phyloP scores from a whole-genome alignment of 2,797 vertebrate genomes.

The Danio tinwini region DNA sequence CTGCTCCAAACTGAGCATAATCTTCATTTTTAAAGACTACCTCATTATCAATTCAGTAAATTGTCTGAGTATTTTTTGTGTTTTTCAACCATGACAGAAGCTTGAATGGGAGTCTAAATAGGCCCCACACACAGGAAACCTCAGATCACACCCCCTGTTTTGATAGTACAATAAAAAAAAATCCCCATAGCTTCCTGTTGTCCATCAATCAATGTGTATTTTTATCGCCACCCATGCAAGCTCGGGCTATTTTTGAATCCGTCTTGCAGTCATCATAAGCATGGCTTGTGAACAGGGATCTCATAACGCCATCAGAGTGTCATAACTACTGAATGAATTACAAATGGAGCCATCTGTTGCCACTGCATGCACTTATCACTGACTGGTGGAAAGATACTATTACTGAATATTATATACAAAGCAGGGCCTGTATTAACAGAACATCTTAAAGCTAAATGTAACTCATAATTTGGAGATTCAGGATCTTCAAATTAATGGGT shows the following conservation, averaged over 20 bases:
- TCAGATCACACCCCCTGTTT: slow-evolving; percentile 29
- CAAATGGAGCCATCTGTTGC: slow-evolving; percentile 58
- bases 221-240: slow-evolving; percentile 45
- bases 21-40: neutral
- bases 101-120: slow-evolving; percentile 31
- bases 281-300: slow-evolving; percentile 52
- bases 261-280: slow-evolving; percentile 59
- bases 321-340: slow-evolving; percentile 51
- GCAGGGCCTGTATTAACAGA: too few species aligned
- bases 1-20: neutral
- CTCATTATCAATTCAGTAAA: neutral
- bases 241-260: slow-evolving; percentile 48
- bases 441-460: too few species aligned
- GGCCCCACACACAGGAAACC: slow-evolving; percentile 47
- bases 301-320: slow-evolving; percentile 42
- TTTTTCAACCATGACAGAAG: neutral
- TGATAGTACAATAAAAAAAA: slow-evolving; percentile 41
- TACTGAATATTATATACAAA: slow-evolving; percentile 8
- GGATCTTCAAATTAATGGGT: too few species aligned
- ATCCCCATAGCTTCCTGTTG: slow-evolving; percentile 56
- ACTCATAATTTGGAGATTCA: too few species aligned
- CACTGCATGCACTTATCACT: slow-evolving; percentile 26
- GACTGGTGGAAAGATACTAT: slow-evolving; percentile 45
- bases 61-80: neutral
- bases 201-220: slow-evolving; percentile 54